Conservation (phyloP, 2,113 vertebrate genomes). For the Montifringilla adamsi region DNA sequence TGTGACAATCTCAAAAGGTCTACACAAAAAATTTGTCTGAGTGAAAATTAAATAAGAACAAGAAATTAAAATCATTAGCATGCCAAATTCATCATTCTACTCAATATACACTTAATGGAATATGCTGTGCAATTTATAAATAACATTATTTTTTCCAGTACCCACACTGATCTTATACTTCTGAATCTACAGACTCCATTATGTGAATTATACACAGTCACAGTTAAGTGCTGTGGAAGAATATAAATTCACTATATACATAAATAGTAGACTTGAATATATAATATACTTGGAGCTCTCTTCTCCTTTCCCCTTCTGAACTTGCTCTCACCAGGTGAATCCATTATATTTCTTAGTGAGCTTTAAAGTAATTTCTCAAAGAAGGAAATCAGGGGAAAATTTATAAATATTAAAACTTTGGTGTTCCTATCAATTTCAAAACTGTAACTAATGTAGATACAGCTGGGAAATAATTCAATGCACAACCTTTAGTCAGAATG, state of each 20-base stretch:
- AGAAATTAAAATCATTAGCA: background rate
- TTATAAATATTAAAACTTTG: background rate
- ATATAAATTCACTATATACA: background rate
- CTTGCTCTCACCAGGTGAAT: background rate
- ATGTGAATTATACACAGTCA: background rate
- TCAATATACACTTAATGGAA: background rate
- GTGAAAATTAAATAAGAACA: background rate
- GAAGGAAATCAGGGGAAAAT: background rate
- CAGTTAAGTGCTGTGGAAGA: background rate
- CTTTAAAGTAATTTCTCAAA: background rate
- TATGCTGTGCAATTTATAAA: background rate
- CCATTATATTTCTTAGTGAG: background rate
- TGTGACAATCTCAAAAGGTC: background rate
- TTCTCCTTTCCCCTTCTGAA: background rate
- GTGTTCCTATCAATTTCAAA: background rate
- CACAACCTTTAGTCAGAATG: background rate
- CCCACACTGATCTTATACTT: background rate
- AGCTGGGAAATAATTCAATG: background rate
- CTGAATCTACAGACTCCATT: background rate
- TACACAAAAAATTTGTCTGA: background rate
- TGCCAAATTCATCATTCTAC: background rate
- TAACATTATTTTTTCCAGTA: background rate
- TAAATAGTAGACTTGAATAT: background rate
- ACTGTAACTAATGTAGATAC: background rate
- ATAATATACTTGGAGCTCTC: background rate